Evolutionary conservation across 64 coral and sea anemone species (phyloP).

Genomic region (Astreopora myriophthalma): DNA sequence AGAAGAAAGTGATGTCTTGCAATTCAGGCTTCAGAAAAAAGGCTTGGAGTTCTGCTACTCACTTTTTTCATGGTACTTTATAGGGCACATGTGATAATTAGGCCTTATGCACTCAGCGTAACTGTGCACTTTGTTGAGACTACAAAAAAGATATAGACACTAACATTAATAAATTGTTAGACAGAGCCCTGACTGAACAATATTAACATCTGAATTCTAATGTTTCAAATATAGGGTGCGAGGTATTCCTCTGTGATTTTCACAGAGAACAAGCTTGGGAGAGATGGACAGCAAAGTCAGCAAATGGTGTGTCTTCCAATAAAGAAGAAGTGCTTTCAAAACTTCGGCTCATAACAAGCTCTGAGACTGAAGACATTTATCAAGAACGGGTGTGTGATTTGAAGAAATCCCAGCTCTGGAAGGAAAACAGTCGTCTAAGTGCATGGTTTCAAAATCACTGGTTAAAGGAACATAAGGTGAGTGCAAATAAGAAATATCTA

Average conservation of each 20-base stretch:
- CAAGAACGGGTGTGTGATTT: background rate
- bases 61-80: no score
- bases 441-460: constrained; percentile 36
- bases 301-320: constrained; percentile 10
- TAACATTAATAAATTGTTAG: background rate
- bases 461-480: constrained; percentile 58
- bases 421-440: constrained; percentile 17
- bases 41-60: no score
- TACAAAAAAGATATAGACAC: no score
- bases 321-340: constrained; percentile 50
- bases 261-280: constrained; percentile 12
- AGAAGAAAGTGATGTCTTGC: no score
- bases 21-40: no score
- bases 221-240: constrained; percentile 16
- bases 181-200: background rate
- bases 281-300: background rate
- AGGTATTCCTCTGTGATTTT: constrained; percentile 27
- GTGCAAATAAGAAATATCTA: constrained; percentile 20
- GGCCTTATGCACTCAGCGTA: no score
- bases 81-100: no score
- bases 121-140: no score
- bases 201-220: background rate
- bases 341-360: constrained; percentile 17
- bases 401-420: constrained; percentile 29
- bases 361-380: constrained; percentile 18